A percentile compares a stretch with the other conserved stretches of the same genome.
Evolutionary conservation across 2,888 invertebrate species (phyloP).

Genomic region (Caenorhabditis auriculariae): DNA sequence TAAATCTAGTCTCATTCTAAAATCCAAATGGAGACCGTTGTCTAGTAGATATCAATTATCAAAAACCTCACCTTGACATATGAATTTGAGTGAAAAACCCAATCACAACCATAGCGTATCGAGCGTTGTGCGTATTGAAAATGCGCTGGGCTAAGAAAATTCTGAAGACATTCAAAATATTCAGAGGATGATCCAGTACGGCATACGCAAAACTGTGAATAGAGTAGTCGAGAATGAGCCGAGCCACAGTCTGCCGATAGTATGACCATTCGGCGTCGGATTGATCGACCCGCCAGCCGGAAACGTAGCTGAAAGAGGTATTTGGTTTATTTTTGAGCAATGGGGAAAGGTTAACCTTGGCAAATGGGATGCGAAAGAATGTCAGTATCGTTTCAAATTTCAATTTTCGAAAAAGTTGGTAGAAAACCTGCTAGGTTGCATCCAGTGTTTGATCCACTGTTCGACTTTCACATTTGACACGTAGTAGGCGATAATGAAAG

Average conservation of each 20-base stretch:
- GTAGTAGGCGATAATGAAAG: constrained; percentile 41
- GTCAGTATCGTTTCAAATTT: neutral
- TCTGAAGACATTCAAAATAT: constrained; percentile 5
- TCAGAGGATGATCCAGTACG: neutral
- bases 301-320: constrained; percentile 38
- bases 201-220: constrained; percentile 25
- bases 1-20: too few relatives aligned
- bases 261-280: constrained; percentile 55
- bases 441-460: constrained; percentile 43
- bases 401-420: neutral
- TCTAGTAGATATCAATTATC: too few relatives aligned
- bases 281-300: constrained; percentile 32
- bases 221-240: constrained; percentile 20
- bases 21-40: too few relatives aligned
- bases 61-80: constrained; percentile 35
- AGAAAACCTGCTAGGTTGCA: constrained; percentile 18
- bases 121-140: constrained; percentile 2
- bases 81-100: constrained; percentile 40
- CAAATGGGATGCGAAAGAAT: neutral
- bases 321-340: neutral
- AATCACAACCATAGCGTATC: constrained; percentile 20
- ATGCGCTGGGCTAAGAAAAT: constrained; percentile 9
- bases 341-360: neutral
- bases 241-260: constrained; percentile 33
- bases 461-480: constrained; percentile 36